A percentile compares a stretch with the other conserved stretches of the same genome.
Evolutionary conservation across 2,888 invertebrate genomes (phyloP).

Genomic region (Spisula subtruncata): DNA sequence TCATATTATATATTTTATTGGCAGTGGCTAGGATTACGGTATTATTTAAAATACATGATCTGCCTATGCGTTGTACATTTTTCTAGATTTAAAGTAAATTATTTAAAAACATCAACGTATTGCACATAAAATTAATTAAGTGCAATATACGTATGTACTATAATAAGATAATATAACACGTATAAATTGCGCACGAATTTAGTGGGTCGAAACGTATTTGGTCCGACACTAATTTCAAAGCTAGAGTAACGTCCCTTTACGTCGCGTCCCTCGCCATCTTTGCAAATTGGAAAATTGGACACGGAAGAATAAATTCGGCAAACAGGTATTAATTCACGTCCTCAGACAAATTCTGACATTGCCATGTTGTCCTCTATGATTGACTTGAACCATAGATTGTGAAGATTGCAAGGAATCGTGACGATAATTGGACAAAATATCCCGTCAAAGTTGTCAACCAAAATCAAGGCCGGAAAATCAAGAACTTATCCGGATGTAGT

Average conservation of each 20-base stretch:
- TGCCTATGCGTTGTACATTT: too few relatives aligned
- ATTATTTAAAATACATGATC: too few relatives aligned
- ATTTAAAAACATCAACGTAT: too few relatives aligned
- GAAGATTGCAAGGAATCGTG: background rate
- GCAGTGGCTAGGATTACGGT: too few relatives aligned
- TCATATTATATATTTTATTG: too few relatives aligned
- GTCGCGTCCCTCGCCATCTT: slow-evolving; percentile 67
- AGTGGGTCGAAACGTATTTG: background rate
- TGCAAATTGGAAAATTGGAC: slow-evolving; percentile 47
- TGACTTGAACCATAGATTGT: background rate
- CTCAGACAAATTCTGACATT: background rate
- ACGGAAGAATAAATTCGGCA: slow-evolving; percentile 40
- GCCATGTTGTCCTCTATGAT: background rate
- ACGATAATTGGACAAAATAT: background rate
- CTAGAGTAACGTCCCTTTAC: slow-evolving; percentile 42
- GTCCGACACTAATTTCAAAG: background rate
- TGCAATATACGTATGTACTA: too few relatives aligned
- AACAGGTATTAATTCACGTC: background rate
- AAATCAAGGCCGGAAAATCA: too few relatives aligned
- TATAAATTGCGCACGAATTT: background rate
- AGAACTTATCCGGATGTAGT: slow-evolving; percentile 26
- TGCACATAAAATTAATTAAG: too few relatives aligned
- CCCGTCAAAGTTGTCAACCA: background rate
- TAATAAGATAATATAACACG: too few relatives aligned
- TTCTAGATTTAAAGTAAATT: too few relatives aligned